Base-by-base conservation (phyloP, 2,113 vertebrate genomes). In the Casuarius casuarius region DNA sequence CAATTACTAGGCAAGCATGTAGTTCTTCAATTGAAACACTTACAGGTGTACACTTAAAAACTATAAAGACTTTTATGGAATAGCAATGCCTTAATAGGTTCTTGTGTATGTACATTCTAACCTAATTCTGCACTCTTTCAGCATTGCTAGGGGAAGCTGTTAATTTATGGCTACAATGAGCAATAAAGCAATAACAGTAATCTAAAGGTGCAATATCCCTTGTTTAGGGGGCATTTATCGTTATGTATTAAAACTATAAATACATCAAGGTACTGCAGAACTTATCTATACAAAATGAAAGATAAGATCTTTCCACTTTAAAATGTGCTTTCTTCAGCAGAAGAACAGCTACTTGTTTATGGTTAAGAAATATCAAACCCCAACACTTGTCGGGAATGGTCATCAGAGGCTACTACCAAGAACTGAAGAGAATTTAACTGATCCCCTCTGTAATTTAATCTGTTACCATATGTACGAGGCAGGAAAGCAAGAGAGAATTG, bases 171-270 rank as follows among this genome's bases (percentile, higher is more conserved):
- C 29, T 92, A 76, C 94, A 97, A 91, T 96, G 96, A 98, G 95
- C 97, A 98, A 97, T 98, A 98, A 98, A 98, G 96, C 95, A 97
- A 97, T 98, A 98, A 98, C 52, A 92, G 97, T 98, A 97, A 98
- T 98, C 95, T 90, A 95, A 97, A 98, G 97, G 97, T 97, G 95
- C 94, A 97, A 95, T 97, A 97, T 97, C 92, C 97, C 96, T 97
- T 95, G 97, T 98, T 98, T 97, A 97, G 97, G 97, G 97, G 98
- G 97, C 98, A 98, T 97, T 98, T 97, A 98, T 95, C 84, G 97
- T 97, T 94, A 97, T 94, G 96, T 97, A 98, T 98, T 98, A 97
- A 98, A 98, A 97, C 98, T 54, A 97, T 98, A 98, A 98, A 98
- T 98, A 98, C 92, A 97, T 98, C 97, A 97, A 85, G 94, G 95